Base-by-base conservation (phyloP, 2,113 vertebrate species). In the Zosterops japonicus region DNA sequence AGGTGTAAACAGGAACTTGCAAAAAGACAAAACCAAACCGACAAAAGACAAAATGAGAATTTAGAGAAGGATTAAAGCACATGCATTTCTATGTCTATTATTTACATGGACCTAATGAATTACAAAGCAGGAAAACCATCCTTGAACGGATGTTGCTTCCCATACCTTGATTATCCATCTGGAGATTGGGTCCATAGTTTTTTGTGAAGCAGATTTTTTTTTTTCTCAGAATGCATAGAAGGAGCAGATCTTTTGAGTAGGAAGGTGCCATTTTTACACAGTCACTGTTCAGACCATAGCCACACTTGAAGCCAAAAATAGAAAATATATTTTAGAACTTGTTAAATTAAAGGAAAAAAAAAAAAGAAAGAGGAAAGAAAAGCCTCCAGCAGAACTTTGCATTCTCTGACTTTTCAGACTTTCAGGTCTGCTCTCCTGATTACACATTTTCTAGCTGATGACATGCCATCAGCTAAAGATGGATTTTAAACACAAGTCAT, bases 401-500 rank as follows among this genome's bases (percentile, higher is more conserved):
- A 95, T 95, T 89, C 94, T 96, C 95, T 96, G 93, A 92, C 95
- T 97, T 96, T 89, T 94, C 89, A 97, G 87, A 89, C 87, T 95
- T 94, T 93, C 90, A 96, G 97, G 96, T 96, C 93, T 97, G 94
- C 96, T 97, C 85, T 97, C 77, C 90, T 96, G 95, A 97, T 97
- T 96, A 94, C 95, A 97, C 95, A 95, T 96, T 96, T 97, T 94
- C 90, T 96, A 96, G 92, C 90, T 95, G 96, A 97, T 97, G 97
- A 96, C 95, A 96, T 95, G 94, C 94, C 96, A 95, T 96, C 95
- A 96, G 90, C 96, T 96, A 95, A 97, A 97, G 94, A 97, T 96
- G 96, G 95, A 96, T 96, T 96, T 96, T 91, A 97, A 97, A 94
- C 94, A 96, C 95, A 94, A 97, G 93, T 97, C 94, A 96, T 96